These are phyloP conservation scores for Himalopsyche anomala DNA, from an alignment of 2,888 invertebrate genomes.

Conservation along the genomic window DNA sequence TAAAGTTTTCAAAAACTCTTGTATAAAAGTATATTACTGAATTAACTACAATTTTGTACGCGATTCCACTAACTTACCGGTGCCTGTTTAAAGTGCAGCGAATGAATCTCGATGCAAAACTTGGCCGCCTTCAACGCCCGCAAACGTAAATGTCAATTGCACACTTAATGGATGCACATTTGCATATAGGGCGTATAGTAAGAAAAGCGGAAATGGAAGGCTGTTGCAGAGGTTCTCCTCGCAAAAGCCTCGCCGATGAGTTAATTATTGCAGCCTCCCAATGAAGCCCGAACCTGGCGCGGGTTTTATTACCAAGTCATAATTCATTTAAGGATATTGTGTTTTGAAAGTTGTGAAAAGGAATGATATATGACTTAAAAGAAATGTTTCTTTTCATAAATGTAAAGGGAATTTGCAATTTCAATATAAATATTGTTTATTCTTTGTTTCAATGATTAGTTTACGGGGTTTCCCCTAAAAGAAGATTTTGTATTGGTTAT, in stretches of 20 bases:
- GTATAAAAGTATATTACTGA: no score
- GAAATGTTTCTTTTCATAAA: no score
- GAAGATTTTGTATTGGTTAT: no score
- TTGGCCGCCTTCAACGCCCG: slow-evolving; percentile 31
- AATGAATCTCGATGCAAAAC: slow-evolving; percentile 7
- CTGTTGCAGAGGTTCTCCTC: background rate
- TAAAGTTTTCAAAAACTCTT: no score
- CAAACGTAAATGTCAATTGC: slow-evolving; percentile 50
- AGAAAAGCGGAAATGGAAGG: slow-evolving; percentile 40
- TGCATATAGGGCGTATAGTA: slow-evolving; percentile 49
- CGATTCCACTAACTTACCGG: background rate
- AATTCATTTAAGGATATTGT: slow-evolving; percentile 14
- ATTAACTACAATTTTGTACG: background rate
- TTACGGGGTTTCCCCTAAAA: no score
- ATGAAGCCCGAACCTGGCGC: background rate
- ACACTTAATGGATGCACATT: slow-evolving; percentile 52
- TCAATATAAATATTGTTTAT: no score
- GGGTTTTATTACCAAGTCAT: slow-evolving; percentile 2
- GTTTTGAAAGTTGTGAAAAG: slow-evolving; percentile 31
- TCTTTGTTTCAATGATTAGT: no score
- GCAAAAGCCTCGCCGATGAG: slow-evolving; percentile 47
- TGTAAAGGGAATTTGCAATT: no score
- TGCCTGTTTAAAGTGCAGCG: background rate
- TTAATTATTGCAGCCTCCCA: slow-evolving; percentile 47
- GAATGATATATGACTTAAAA: background rate